Percentiles rank a stretch among this genome's conserved stretches.
Conservation (phyloP, 2,113 vertebrate species). For the Urocolius indicus region DNA sequence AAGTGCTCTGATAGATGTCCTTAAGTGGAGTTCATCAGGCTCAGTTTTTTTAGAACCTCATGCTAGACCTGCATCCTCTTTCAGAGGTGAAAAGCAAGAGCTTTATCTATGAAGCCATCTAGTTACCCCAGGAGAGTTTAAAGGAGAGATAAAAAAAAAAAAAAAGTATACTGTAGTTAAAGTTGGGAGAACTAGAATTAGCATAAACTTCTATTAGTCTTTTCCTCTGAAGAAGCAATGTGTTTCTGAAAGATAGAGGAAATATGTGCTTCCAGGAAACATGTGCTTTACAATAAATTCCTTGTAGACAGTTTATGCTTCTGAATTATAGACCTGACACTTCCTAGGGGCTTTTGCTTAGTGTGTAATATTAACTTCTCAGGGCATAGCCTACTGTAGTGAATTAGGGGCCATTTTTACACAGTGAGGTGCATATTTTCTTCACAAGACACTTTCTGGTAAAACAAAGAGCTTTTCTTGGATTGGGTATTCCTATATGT, state of each 20-base stretch:
- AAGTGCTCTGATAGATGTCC: constrained; percentile 17
- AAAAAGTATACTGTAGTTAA: background rate
- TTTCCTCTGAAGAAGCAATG: constrained; percentile 14
- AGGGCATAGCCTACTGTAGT: constrained; percentile 73
- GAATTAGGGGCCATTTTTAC: constrained; percentile 69
- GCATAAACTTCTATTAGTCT: background rate
- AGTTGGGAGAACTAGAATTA: background rate
- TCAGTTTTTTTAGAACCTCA: constrained; percentile 7
- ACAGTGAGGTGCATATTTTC: background rate
- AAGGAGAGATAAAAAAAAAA: background rate
- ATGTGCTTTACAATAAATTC: constrained; percentile 54
- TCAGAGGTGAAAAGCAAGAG: background rate
- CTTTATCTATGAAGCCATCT: background rate
- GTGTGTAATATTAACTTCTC: constrained; percentile 72
- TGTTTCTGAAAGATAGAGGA: constrained; percentile 14
- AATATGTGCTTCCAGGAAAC: constrained; percentile 5
- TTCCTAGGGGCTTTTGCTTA: constrained; percentile 50
- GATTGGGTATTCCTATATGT: background rate
- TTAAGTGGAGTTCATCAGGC: background rate
- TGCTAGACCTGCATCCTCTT: background rate
- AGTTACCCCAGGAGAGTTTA: background rate
- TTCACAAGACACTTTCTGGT: background rate
- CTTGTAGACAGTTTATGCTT: constrained; percentile 33
- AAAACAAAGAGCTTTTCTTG: background rate
- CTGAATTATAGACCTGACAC: constrained; percentile 32